Base-by-base conservation (phyloP, 2,888 invertebrate genomes). In the Himalopsyche anomala region DNA sequence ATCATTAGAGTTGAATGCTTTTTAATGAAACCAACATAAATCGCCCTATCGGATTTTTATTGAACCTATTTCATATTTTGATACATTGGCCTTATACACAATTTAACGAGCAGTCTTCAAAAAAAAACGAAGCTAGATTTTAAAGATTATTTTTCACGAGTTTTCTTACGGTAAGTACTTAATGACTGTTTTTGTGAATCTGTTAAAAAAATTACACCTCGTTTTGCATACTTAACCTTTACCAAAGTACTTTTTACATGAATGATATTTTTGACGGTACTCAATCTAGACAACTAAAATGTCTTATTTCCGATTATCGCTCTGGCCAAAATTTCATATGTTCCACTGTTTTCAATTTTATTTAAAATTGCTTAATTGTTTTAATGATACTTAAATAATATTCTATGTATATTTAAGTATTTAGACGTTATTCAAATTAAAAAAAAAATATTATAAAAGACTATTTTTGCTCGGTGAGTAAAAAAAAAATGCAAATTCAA, bases 11-110 rank as follows among this genome's bases (percentile, higher is more conserved):
- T 62, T 82, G 82, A 82, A 62, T 82, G 56, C 56, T 82, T 82
- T 82, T 82, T 82, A 82, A 82, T 82, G 82, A 82, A 82, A 82
- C 82, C 82, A 82, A 62, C 56, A 82, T 82, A 82, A 82, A 82
- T 82, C 62, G 19, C 62, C 56, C 17, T 62, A 82, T 82, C 82
- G 62, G 62, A 82, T 82, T 82, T 82, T 74, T 74, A 74, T 74
- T 74, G 74, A 74, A 74, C 74, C 74, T 74, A 74, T 74, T 74
- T 74, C 74, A 36, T 74, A 74, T 74, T 74, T 38, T 74, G 74
- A 74, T 74, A 74, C 74, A 15, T 74, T 36, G 15, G 74, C 36
- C 74, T 74, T 74, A 11, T 74, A 74, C 74, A 36, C 19, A 74
- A 74, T 74, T 74, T 74, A 74, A 74, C 74, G 74, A 74, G 38